Conservation (phyloP, 2,888 invertebrate genomes). For the Seira sanloemensis region DNA sequence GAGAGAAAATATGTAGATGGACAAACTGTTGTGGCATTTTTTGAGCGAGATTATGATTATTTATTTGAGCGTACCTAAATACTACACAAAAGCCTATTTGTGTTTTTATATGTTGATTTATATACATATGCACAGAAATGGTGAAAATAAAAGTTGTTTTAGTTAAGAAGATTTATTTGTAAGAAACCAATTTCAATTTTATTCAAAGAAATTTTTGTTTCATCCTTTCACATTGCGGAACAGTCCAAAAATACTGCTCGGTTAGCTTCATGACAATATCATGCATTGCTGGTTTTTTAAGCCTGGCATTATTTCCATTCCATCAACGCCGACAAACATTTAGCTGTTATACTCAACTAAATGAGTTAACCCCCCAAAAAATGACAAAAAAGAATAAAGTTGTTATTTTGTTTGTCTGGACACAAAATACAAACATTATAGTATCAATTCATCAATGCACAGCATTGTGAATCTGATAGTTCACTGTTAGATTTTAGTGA, state of each 20-base stretch:
- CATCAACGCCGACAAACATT: conserved; percentile 19
- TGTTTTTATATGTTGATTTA: no score
- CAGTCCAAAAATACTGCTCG: conserved; percentile 15
- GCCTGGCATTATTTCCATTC: not conserved
- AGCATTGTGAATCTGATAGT: conserved; percentile 39
- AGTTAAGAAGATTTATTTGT: not conserved
- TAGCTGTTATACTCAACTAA: no score
- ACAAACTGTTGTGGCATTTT: no score
- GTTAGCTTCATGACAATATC: not conserved
- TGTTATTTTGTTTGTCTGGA: not conserved
- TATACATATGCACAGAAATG: no score
- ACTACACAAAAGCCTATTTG: no score
- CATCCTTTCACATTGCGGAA: not conserved
- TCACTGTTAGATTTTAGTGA: no score
- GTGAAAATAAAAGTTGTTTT: no score
- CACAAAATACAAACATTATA: conserved; percentile 51
- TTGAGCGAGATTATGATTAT: no score
- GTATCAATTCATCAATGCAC: conserved; percentile 54
- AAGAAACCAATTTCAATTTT: conserved; percentile 31
- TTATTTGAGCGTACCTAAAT: no score
- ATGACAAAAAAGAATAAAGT: not conserved
- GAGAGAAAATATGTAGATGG: no score
- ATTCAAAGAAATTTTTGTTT: not conserved
- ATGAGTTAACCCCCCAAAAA: conserved; percentile 38
- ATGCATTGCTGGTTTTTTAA: not conserved